Evolutionary conservation across 2,888 invertebrate genomes (phyloP).

Genomic region (Polydrusus pterygomalis): DNA sequence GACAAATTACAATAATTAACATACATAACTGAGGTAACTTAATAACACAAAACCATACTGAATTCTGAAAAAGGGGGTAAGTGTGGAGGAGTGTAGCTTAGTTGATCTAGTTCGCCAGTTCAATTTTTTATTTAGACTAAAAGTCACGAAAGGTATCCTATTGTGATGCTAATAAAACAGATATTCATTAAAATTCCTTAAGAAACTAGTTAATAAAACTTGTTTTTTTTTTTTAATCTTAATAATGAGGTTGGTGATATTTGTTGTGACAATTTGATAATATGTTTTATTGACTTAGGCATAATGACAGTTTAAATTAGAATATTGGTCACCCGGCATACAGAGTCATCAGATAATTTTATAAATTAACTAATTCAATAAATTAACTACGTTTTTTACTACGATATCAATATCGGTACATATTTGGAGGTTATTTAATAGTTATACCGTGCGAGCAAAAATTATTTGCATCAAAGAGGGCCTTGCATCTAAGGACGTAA

Average conservation of each 20-base stretch:
- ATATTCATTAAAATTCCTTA: neutral
- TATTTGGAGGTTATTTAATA: neutral
- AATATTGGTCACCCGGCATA: neutral
- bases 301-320: conserved; percentile 7
- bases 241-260: neutral
- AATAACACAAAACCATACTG: too few relatives aligned
- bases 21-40: too few relatives aligned
- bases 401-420: neutral
- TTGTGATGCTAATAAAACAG: neutral
- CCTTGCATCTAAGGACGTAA: too few relatives aligned
- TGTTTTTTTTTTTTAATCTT: conserved; percentile 1
- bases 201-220: conserved; percentile 5
- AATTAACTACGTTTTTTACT: neutral
- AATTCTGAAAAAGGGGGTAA: too few relatives aligned
- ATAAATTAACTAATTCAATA: conserved; percentile 3
- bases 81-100: too few relatives aligned
- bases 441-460: too few relatives aligned
- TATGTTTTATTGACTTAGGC: neutral
- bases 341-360: conserved; percentile 22
- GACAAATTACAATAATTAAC: too few relatives aligned
- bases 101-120: too few relatives aligned
- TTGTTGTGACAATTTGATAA: conserved; percentile 12
- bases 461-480: too few relatives aligned
- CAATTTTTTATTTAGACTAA: too few relatives aligned
- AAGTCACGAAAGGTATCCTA: neutral